Percentiles rank a stretch among this genome's conserved stretches.
These are phyloP conservation scores for Atherinosoma microstoma DNA, from an alignment of 2,797 vertebrate species.

Conservation along the genomic window DNA sequence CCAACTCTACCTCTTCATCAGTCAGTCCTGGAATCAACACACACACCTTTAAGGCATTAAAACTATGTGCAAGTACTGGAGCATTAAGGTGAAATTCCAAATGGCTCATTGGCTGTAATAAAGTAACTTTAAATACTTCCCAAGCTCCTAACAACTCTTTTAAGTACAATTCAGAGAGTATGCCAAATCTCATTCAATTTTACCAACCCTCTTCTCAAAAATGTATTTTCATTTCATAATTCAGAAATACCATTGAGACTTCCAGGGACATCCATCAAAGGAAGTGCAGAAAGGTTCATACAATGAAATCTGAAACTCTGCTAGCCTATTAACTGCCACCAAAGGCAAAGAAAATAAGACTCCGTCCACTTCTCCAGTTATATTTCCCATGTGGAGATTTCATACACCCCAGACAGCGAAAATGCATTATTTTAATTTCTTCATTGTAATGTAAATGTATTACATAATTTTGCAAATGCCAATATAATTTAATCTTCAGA, in stretches of 20 bases:
- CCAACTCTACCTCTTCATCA: slow-evolving; percentile 95
- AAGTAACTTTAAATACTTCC: slow-evolving; percentile 68
- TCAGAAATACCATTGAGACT: slow-evolving; percentile 69
- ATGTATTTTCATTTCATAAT: slow-evolving; percentile 75
- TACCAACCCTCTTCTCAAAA: slow-evolving; percentile 60
- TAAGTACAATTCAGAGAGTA: slow-evolving; percentile 69
- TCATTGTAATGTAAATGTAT: slow-evolving; percentile 92
- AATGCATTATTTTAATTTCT: slow-evolving; percentile 91
- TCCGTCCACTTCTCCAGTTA: slow-evolving; percentile 86
- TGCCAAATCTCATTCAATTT: slow-evolving; percentile 72
- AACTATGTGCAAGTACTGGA: slow-evolving; percentile 8
- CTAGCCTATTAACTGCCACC: slow-evolving; percentile 83
- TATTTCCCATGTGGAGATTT: slow-evolving; percentile 88
- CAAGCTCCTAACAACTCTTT: slow-evolving; percentile 67
- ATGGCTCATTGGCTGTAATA: slow-evolving; percentile 59
- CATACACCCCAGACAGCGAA: slow-evolving; percentile 85
- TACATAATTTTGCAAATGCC: slow-evolving; percentile 91
- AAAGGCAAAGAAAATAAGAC: slow-evolving; percentile 85
- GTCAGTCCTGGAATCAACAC: slow-evolving; percentile 88
- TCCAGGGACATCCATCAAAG: slow-evolving; percentile 73
- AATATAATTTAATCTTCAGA: slow-evolving; percentile 92
- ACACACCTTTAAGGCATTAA: slow-evolving; percentile 45
- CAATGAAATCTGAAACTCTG: slow-evolving; percentile 79
- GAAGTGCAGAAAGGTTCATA: slow-evolving; percentile 70
- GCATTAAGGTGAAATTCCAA: slow-evolving; percentile 60